Evolutionary conservation across 2,797 vertebrate genomes (phyloP).

Genomic region (Poecilia picta): DNA sequence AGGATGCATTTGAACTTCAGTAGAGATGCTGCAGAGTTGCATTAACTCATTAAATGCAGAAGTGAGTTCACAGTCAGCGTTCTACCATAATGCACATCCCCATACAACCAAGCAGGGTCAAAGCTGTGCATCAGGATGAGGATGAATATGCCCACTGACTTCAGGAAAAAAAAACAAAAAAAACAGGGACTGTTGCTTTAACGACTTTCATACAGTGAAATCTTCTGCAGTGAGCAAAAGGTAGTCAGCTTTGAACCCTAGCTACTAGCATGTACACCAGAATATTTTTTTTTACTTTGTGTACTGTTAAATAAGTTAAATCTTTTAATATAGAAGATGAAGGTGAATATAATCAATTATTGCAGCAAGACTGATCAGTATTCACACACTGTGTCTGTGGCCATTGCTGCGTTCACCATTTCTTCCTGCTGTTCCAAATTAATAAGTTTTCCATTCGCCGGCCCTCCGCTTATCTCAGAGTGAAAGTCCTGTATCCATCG

Average conservation of each 20-base stretch:
- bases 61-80: conserved; percentile 32
- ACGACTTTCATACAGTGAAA: conserved; percentile 6
- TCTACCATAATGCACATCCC: conserved; percentile 32
- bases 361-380: conserved; percentile 13
- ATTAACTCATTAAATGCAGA: conserved; percentile 51
- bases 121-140: conserved; percentile 35
- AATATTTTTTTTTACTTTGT: not conserved
- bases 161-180: conserved; percentile 28
- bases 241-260: not conserved
- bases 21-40: conserved; percentile 30
- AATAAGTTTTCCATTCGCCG: conserved; percentile 48
- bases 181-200: not conserved
- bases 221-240: conserved; percentile 6
- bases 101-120: conserved; percentile 32
- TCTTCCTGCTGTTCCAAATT: conserved; percentile 45
- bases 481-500: conserved; percentile 52
- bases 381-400: conserved; percentile 23
- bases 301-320: not conserved
- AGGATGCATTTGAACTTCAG: conserved; percentile 36
- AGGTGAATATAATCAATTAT: not conserved
- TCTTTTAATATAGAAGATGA: not conserved
- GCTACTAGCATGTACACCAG: not conserved
- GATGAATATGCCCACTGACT: conserved; percentile 38
- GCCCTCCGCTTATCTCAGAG: conserved; percentile 36
- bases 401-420: conserved; percentile 3